Conservation (phyloP, 2,888 invertebrate species). For the Agonum fuliginosum region DNA sequence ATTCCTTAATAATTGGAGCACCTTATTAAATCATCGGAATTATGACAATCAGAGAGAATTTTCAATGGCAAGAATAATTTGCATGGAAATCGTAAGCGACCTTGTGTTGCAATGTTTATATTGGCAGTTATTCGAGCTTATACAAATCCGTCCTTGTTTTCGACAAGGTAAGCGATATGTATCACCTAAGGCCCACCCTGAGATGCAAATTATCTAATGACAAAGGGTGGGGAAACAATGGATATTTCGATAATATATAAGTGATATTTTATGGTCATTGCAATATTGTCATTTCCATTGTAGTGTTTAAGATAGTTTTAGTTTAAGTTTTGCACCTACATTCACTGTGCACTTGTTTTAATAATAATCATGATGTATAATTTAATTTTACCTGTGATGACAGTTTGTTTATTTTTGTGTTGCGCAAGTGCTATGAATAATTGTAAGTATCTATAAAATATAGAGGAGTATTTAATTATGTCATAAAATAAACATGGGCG, state of each 20-base stretch:
- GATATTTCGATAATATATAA: slow-evolving; percentile 49
- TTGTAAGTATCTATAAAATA: slow-evolving; percentile 44
- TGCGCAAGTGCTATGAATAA: slow-evolving; percentile 37
- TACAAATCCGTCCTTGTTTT: slow-evolving; percentile 38
- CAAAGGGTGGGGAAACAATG: slow-evolving; percentile 51
- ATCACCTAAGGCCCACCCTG: slow-evolving; percentile 41
- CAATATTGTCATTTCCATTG: slow-evolving; percentile 41
- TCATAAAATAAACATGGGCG: not conserved
- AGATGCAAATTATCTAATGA: slow-evolving; percentile 51
- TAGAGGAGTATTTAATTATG: not conserved
- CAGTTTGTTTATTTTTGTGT: slow-evolving; percentile 9
- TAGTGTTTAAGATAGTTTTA: slow-evolving; percentile 31
- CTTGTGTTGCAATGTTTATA: slow-evolving; percentile 46
- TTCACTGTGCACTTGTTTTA: slow-evolving; percentile 1
- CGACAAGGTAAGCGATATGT: slow-evolving; percentile 50
- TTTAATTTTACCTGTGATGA: slow-evolving; percentile 7
- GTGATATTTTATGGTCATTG: slow-evolving; percentile 29
- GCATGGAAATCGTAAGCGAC: slow-evolving; percentile 41
- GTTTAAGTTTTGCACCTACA: slow-evolving; percentile 42
- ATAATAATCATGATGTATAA: not conserved
- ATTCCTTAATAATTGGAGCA: slow-evolving; percentile 4
- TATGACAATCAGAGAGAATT: slow-evolving; percentile 15
- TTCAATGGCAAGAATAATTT: slow-evolving; percentile 49
- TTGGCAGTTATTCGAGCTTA: slow-evolving; percentile 46
- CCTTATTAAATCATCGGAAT: slow-evolving; percentile 8